phyloP scores from a whole-genome alignment of 1,140 invertebrate genomes.

The Caenorhabditis latens region DNA sequence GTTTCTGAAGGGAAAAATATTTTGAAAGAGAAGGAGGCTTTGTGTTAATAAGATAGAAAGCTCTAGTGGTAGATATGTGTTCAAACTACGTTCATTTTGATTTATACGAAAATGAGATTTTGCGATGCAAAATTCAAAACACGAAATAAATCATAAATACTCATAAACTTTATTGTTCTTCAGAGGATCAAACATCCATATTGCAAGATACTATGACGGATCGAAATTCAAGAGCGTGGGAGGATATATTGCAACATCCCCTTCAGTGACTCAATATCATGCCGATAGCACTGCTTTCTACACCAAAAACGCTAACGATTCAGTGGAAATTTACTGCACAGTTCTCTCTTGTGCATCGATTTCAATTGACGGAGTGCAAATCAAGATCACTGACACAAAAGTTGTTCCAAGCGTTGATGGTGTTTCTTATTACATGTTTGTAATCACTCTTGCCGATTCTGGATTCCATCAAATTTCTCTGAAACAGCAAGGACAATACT shows the following conservation, averaged over 20 bases:
- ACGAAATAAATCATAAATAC: not conserved
- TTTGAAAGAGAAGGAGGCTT: too few species aligned
- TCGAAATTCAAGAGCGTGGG: not conserved
- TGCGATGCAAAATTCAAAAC: not conserved
- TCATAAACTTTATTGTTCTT: not conserved
- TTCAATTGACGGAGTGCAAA: constrained; percentile 1
- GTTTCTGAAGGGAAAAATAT: not conserved
- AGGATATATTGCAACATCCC: constrained; percentile 30
- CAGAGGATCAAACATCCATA: constrained; percentile 51
- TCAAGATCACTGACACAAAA: not conserved
- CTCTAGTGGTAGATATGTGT: too few species aligned
- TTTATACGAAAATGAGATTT: not conserved
- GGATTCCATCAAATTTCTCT: constrained; percentile 20
- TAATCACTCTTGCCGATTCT: not conserved
- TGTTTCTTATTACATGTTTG: constrained; percentile 16
- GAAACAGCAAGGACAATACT: not conserved
- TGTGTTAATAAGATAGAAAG: too few species aligned
- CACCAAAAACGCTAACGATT: constrained; percentile 55
- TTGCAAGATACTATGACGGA: constrained; percentile 39
- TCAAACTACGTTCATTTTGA: too few species aligned
- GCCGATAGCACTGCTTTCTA: constrained; percentile 29
- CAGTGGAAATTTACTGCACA: constrained; percentile 37
- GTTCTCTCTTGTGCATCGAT: constrained; percentile 2
- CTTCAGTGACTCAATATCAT: constrained; percentile 30
- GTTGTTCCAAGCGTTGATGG: constrained; percentile 17